Conservation (phyloP, 2,888 invertebrate genomes). For the Cecidostiba fungosa region DNA sequence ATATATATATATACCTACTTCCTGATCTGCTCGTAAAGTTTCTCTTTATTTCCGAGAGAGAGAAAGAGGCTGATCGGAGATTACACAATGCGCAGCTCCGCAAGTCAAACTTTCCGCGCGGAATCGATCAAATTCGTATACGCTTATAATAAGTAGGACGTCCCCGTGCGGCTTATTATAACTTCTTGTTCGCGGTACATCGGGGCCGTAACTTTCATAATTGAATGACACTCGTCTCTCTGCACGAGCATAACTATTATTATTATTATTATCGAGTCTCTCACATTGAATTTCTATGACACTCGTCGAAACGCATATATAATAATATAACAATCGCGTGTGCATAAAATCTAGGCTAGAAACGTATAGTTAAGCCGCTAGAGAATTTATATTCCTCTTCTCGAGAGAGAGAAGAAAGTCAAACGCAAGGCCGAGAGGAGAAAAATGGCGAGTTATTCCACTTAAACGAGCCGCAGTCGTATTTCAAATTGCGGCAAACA, state of each 20-base stretch:
- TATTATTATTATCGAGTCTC: neutral
- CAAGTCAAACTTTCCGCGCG: neutral
- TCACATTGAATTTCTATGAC: neutral
- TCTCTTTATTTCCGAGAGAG: neutral
- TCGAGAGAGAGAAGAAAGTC: neutral
- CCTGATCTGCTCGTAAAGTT: neutral
- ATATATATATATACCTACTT: no score
- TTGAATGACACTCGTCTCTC: neutral
- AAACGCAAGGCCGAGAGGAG: conserved; percentile 33
- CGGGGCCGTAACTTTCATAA: conserved; percentile 9
- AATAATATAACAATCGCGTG: neutral
- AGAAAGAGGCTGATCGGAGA: neutral
- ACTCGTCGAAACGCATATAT: neutral
- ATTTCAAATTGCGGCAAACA: conserved; percentile 42
- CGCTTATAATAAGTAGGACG: neutral
- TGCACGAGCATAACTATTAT: neutral
- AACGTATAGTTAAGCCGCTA: neutral
- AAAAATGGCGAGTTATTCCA: conserved; percentile 49
- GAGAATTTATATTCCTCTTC: neutral
- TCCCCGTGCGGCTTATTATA: neutral
- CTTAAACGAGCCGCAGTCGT: conserved; percentile 37
- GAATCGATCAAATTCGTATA: conserved; percentile 11
- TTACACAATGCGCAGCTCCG: neutral
- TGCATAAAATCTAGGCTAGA: neutral
- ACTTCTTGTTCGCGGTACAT: neutral